phyloP scores from a whole-genome alignment of 2,797 vertebrate species.

The Saxicola maurus region DNA sequence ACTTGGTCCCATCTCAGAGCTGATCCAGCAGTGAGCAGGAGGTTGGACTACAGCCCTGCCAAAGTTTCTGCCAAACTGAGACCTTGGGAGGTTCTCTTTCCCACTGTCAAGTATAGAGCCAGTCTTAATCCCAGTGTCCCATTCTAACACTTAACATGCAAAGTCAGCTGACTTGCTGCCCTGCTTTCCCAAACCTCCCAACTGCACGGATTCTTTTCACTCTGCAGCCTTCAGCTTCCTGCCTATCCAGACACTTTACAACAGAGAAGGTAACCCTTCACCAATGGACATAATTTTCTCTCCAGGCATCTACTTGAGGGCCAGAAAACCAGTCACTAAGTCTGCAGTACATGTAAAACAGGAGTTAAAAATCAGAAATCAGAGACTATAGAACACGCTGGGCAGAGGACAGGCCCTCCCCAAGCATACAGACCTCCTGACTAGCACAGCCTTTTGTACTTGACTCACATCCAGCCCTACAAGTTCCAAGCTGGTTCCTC shows the following conservation, averaged over 20 bases:
- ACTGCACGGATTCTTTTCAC: neutral
- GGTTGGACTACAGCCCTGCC: neutral
- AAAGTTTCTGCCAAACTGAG: neutral
- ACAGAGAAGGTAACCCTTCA: neutral
- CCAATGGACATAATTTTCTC: neutral
- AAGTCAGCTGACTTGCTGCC: neutral
- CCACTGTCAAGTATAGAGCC: rapidly evolving
- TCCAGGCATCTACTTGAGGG: neutral
- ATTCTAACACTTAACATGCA: neutral
- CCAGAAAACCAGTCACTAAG: neutral
- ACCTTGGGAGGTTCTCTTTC: neutral
- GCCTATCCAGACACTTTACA: neutral
- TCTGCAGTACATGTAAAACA: neutral
- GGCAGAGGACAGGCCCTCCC: neutral
- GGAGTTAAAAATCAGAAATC: neutral
- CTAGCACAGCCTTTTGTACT: neutral
- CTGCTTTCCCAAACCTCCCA: neutral
- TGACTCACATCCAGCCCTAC: neutral
- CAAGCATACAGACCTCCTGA: neutral
- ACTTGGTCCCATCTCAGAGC: neutral
- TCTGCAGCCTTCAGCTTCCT: neutral
- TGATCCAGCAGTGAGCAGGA: neutral
- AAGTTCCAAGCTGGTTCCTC: neutral
- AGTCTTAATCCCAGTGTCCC: neutral
- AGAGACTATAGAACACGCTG: rapidly evolving